These are phyloP conservation scores for Hippasteria phrygiana DNA, from an alignment of 53 echinoderm and acorn worm genomes.

Conservation along the genomic window DNA sequence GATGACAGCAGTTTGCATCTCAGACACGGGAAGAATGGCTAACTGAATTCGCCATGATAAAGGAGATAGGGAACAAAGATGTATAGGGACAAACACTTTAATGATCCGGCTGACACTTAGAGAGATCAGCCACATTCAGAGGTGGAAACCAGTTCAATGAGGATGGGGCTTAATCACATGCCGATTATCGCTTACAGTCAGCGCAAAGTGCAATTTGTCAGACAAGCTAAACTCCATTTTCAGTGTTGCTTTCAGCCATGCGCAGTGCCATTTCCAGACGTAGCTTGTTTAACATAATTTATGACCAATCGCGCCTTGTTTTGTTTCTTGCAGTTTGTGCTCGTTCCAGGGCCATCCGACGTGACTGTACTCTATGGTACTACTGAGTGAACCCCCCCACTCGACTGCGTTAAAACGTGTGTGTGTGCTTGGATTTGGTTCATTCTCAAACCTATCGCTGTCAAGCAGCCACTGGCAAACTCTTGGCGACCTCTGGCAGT, in stretches of 20 bases:
- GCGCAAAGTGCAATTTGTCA: slow-evolving; percentile 31
- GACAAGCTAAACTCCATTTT: slow-evolving; percentile 42
- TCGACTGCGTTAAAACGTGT: slow-evolving; percentile 24
- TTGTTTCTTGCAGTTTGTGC: slow-evolving; percentile 27
- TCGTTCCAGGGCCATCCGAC: slow-evolving; percentile 41
- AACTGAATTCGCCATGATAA: background rate
- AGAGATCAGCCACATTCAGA: background rate
- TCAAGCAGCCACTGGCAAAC: background rate
- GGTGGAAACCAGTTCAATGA: slow-evolving; percentile 3
- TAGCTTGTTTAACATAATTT: slow-evolving; percentile 55
- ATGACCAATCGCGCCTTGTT: background rate
- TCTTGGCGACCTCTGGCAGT: slow-evolving; percentile 27
- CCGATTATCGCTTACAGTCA: slow-evolving; percentile 32
- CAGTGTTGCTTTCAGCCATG: background rate
- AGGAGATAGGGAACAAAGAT: slow-evolving; percentile 33
- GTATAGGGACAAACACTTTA: slow-evolving; percentile 40
- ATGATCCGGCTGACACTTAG: slow-evolving; percentile 51
- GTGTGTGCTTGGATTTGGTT: background rate
- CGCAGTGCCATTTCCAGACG: background rate
- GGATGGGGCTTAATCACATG: slow-evolving; percentile 33
- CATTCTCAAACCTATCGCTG: slow-evolving; percentile 5
- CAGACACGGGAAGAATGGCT: background rate
- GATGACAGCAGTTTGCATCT: slow-evolving; percentile 35
- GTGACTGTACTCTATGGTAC: slow-evolving; percentile 28
- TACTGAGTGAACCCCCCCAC: background rate